phyloP scores from a whole-genome alignment of 2,888 invertebrate species.

The Pyrocoelia pectoralis region DNA sequence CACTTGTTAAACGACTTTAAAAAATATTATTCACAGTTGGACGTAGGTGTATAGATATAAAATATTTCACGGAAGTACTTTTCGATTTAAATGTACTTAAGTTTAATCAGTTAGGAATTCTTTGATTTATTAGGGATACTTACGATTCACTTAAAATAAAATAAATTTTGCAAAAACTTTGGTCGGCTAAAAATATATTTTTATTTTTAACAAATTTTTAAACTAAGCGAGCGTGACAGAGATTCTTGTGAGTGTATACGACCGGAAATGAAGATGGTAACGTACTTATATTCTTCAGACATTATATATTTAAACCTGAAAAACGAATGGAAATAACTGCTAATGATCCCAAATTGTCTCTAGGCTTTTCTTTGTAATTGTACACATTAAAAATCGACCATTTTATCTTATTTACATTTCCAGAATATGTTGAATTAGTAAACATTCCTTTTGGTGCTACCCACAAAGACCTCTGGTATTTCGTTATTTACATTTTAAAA shows the following conservation, averaged over 20 bases:
- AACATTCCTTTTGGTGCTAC: background rate
- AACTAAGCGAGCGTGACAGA: background rate
- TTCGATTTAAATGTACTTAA: conserved; percentile 10
- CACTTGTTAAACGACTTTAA: conserved; percentile 16
- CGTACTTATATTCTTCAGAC: background rate
- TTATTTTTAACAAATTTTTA: conserved; percentile 9
- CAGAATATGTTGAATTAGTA: background rate
- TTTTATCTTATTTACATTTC: conserved; percentile 4
- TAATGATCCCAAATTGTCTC: conserved; percentile 7
- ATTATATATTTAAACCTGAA: conserved; percentile 4
- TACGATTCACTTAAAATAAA: conserved; percentile 8
- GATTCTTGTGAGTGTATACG: conserved; percentile 5
- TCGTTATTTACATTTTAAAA: background rate
- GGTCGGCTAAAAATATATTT: background rate
- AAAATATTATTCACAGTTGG: conserved; percentile 9
- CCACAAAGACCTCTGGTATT: background rate
- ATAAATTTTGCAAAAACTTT: conserved; percentile 10
- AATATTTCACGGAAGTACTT: conserved; percentile 11
- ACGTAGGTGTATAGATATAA: background rate
- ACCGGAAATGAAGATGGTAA: conserved; percentile 10
- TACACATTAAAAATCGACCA: background rate
- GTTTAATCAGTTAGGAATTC: conserved; percentile 9
- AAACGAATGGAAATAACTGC: conserved; percentile 3
- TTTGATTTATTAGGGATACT: background rate
- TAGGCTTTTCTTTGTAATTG: conserved; percentile 3